phyloP scores from a whole-genome alignment of 2,888 invertebrate genomes.

The Melanargia galathea region DNA sequence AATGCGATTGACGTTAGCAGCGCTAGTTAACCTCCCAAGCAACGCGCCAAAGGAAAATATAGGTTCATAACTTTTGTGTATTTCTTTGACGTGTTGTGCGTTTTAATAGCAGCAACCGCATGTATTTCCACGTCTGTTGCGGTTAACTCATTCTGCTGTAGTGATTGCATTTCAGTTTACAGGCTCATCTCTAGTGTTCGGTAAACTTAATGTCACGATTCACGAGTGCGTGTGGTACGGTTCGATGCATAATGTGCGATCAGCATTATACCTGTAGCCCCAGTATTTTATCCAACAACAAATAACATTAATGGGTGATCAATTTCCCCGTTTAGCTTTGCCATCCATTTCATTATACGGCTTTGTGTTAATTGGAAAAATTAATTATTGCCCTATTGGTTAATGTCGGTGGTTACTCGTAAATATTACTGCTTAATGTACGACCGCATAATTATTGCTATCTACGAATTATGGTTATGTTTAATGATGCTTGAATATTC shows the following conservation, averaged over 20 bases:
- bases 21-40: too few relatives aligned
- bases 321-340: constrained; percentile 30
- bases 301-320: constrained; percentile 40
- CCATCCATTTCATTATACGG: constrained; percentile 32
- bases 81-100: too few relatives aligned
- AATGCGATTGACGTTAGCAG: too few relatives aligned
- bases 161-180: too few relatives aligned
- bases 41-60: too few relatives aligned
- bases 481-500: neutral
- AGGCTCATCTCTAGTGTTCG: too few relatives aligned
- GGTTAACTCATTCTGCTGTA: too few relatives aligned
- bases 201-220: too few relatives aligned
- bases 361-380: constrained; percentile 32
- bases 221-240: neutral
- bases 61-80: too few relatives aligned
- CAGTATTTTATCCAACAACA: constrained; percentile 29
- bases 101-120: too few relatives aligned
- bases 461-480: neutral
- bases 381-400: constrained; percentile 21
- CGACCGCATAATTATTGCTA: neutral
- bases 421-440: neutral
- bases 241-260: neutral
- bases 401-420: constrained; percentile 6
- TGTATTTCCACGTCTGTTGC: too few relatives aligned
- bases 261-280: constrained; percentile 27